Base-by-base conservation (phyloP, 1,140 invertebrate genomes). In the Drosophila busckii region DNA sequence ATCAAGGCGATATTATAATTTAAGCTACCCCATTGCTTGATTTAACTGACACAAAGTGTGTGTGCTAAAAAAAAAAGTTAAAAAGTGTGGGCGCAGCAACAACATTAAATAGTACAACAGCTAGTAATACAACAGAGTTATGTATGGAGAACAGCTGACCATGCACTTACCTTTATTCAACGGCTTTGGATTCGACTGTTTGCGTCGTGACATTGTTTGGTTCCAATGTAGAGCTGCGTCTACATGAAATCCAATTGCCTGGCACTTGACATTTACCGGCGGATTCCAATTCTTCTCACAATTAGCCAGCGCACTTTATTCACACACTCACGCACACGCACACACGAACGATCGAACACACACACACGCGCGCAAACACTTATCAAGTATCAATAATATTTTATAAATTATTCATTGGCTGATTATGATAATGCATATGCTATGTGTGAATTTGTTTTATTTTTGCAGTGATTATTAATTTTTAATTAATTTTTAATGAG, bases 111-210 rank as follows among this genome's bases (percentile, higher is more conserved):
- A 25, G 41, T 37, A 25, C 50, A 65, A n/a, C n/a, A n/a, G n/a
- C n/a, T n/a, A n/a, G n/a, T n/a, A n/a, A n/a, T n/a, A n/a, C n/a
- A n/a, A n/a, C n/a, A n/a, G n/a, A n/a, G n/a, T n/a, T n/a, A n/a
- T n/a, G n/a, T n/a, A 16, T 4, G 1, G 7, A 4, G 17, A 13
- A 10, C 8, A 5, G 20, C 9, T 13, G 13, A n/a, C 3, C 7
- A 8, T 8, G 7, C 9, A 66, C 88, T 84, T 70, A 90, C 89
- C 89, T 89, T 90, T 90, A 53, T 89, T 86, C 56, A 87, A 85
- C 56, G 89, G 89, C 82, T 90, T 90, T 23, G 89, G 89, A 75
- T 90, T 90, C 68, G 88, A 89, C 68, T 90, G 89, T 85, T 90
- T 90, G 64, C 89, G 87, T 67, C 89, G 88, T 73, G 89, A 90